Conservation (phyloP, 2,888 invertebrate species). For the Nomada goodeniana region DNA sequence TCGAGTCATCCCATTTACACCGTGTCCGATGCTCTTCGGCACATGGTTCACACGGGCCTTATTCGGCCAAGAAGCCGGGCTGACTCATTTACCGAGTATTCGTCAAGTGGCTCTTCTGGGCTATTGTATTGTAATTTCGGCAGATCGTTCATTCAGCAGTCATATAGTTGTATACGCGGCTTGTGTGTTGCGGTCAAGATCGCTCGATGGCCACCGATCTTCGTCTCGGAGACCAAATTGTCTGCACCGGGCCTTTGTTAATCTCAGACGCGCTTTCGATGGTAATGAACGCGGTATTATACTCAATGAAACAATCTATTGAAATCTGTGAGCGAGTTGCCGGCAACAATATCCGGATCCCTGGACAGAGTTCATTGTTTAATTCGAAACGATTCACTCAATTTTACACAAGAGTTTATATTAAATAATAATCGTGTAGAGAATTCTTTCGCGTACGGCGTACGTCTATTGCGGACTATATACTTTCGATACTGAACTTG, state of each 20-base stretch:
- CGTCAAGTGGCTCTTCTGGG: conserved; percentile 76
- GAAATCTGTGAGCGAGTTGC: conserved; percentile 2
- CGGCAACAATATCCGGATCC: neutral
- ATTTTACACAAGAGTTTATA: too few species aligned
- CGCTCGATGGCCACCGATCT: conserved; percentile 33
- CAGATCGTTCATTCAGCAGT: conserved; percentile 77
- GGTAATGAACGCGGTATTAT: conserved; percentile 63
- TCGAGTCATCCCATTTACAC: too few species aligned
- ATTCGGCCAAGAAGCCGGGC: conserved; percentile 54
- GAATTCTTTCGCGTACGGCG: too few species aligned
- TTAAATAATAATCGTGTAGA: too few species aligned
- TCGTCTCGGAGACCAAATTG: conserved; percentile 59
- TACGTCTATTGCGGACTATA: too few species aligned
- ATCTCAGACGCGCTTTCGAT: conserved; percentile 63
- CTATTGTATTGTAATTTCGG: conserved; percentile 80
- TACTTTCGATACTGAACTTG: too few species aligned
- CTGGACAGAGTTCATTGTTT: too few species aligned
- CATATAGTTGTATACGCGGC: conserved; percentile 56
- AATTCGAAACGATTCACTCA: too few species aligned
- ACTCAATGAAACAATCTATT: conserved; percentile 62
- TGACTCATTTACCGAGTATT: conserved; percentile 77
- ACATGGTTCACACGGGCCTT: conserved; percentile 69
- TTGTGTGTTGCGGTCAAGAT: conserved; percentile 38
- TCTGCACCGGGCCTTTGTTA: conserved; percentile 58
- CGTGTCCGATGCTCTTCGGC: conserved; percentile 21